Base-by-base conservation (phyloP, 1,140 invertebrate species). In the Pseudomyrmex concolor region DNA sequence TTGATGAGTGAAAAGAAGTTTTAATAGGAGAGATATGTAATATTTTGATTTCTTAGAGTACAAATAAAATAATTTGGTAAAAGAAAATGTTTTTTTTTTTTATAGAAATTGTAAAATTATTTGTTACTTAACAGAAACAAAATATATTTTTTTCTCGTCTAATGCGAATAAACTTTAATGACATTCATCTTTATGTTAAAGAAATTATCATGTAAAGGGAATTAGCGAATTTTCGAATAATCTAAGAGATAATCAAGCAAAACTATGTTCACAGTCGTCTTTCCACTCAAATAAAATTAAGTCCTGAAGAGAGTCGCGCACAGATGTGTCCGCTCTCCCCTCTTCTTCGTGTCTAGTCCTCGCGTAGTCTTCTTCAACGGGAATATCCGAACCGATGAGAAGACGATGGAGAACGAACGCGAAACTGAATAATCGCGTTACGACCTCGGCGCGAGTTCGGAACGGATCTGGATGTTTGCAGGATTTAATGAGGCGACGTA, bases 401-500 rank as follows among this genome's bases (percentile, higher is more conserved):
- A 66, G 50, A 51, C 64, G 45, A 34, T 34, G n/a, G 19, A 51
- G 48, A 73, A 67, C 54, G 72, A 71, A 84, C 70, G 34, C 34
- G 71, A 64, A 81, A 85, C 70, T 73, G 84, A 76, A 86, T 86
- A 86, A 87, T 87, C 84, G 51, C 51, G 77, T 86, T 85, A 85
- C 48, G 50, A 50, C 15, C 74, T 71, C 51, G 50, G 34, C 12
- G 45, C 22, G 15, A 71, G 43, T 57, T 72, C 45, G n/a, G 67
- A 84, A 66, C 68, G 68, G 34, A 78, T 82, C 57, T 17, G 67
- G 51, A 64, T 71, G 60, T 82, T 84, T 72, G 54, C 54, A 67
- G 45, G 55, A 55, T 64, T 83, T 82, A 84, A 84, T 76, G 63
- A 73, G 55, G 34, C 15, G 71, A 76, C 19, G 51, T 51, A 50